Base-by-base conservation (phyloP, 2,113 vertebrate species). In the Willisornis vidua region DNA sequence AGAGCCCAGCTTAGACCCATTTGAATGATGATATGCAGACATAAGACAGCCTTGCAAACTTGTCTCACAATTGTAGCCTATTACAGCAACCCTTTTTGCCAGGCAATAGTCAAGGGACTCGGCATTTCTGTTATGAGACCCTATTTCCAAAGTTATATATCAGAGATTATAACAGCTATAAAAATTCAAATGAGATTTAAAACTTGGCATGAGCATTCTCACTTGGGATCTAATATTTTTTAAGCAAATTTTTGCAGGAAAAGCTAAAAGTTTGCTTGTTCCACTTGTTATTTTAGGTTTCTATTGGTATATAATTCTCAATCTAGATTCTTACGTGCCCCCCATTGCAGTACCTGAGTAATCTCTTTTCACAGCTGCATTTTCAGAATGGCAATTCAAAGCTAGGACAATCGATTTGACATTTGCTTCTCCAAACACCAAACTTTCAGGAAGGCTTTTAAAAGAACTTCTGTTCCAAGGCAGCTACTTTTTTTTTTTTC, bases 181-280 rank as follows among this genome's bases (percentile, higher is more conserved):
- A 96, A 96, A 93, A 93, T 87, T 95, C 87, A 89, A 90, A 96
- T 95, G 66, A 89, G 90, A 96, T 75, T 90, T 94, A 75, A 73
- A 89, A 93, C 31, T 66, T 87, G 76, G 70, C 76, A 92, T 31
- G 18, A 89, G 31, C 62, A 24, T 52, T 55, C 77, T 86, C 31
- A 0, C 83, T 58, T 81, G 75, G 51, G 76, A 82, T 52, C 77
- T 79, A 82, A 31, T 90, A 89, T 48, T 91, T 95, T 93, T 94
- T 25, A 89, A 90, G 80, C 68, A 91, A 93, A 87, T 66, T 55
- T 85, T 85, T 70, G 61, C 66, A 88, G 28, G 73, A 86, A 90
- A 93, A 93, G 24, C 76, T 78, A 46, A n/a, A 94, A 90, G 72
- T 95, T 93, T 93, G 75, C 83, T 75, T 90, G 31, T 92, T 90